Evolutionary conservation across 2,113 vertebrate species (phyloP).

Genomic region (Lanius ludovicianus): DNA sequence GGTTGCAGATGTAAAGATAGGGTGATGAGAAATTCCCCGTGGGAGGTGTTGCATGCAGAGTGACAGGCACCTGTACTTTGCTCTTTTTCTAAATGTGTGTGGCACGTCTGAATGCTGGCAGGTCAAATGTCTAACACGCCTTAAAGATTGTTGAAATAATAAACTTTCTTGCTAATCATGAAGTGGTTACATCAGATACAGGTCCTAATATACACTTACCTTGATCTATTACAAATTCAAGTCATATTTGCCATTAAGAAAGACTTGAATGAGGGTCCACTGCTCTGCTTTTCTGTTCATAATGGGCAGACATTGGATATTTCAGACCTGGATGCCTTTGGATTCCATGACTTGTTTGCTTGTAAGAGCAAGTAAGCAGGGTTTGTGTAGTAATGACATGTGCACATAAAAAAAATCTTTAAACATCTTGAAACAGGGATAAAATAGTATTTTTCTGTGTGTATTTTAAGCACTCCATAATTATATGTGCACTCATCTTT

Average conservation of each 20-base stretch:
- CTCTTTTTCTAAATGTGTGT: background rate
- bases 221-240: background rate
- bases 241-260: background rate
- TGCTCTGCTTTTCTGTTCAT: background rate
- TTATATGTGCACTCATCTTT: background rate
- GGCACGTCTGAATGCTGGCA: background rate
- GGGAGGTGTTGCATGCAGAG: background rate
- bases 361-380: background rate
- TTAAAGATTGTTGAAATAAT: background rate
- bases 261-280: background rate
- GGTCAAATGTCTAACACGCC: conserved; percentile 5
- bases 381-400: background rate
- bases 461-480: conserved; percentile 17
- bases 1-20: conserved; percentile 10
- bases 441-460: conserved; percentile 16
- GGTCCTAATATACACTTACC: background rate
- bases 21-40: background rate
- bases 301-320: background rate
- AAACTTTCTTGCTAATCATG: background rate
- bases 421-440: background rate
- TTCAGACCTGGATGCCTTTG: background rate
- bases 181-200: background rate
- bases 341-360: background rate
- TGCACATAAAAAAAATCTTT: background rate
- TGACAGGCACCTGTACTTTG: background rate